Base-by-base conservation (phyloP, 2,888 invertebrate species). In the Adela reaumurella region DNA sequence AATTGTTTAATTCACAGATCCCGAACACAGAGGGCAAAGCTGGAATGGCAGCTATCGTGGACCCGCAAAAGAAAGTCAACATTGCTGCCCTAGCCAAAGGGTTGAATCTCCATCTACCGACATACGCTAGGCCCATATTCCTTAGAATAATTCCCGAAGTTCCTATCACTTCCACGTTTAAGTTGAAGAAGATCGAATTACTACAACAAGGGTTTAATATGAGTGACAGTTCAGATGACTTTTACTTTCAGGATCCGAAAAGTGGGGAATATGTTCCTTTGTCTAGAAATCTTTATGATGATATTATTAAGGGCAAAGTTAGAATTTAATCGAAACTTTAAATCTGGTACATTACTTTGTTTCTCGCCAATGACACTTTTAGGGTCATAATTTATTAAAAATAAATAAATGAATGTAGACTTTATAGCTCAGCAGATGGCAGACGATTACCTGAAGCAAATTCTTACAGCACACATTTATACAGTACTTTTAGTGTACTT, bases 31-130 rank as follows among this genome's bases (percentile, higher is more conserved):
- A 93, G 71, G 97, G 97, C 1, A 86, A 88, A 65, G 95, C 95
- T 1, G 97, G 97, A 3, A 97, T 97, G 97, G 94, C 88, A 0
- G 92, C 95, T 0, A 89, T 97, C 48, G 88, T 90, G 1, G 92
- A 94, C 61, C 83, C 86, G 0, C 81, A 86, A 2, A 76, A 79
- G 14, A 81, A 81, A 48, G 59, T 92, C 11, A 84, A 91, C 59
- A 63, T 90, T 14, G 61, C 73, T 2, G 65, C 74, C 0, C 54
- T 78, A n/a, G 58, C 68, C 1, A 65, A 67, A 53, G 69, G 70
- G 1, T 54, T 78, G 0, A 66, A 61, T 17, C 56, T 83, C n/a
- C 81, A 83, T 19, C 72, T 97, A 11, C 93, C 97, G 0, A 59
- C 81, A 0, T 97, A 92, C 63, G 93, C 97, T 0, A 81, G 91